phyloP scores from a whole-genome alignment of 2,113 vertebrate species.

The Micromys minutus region DNA sequence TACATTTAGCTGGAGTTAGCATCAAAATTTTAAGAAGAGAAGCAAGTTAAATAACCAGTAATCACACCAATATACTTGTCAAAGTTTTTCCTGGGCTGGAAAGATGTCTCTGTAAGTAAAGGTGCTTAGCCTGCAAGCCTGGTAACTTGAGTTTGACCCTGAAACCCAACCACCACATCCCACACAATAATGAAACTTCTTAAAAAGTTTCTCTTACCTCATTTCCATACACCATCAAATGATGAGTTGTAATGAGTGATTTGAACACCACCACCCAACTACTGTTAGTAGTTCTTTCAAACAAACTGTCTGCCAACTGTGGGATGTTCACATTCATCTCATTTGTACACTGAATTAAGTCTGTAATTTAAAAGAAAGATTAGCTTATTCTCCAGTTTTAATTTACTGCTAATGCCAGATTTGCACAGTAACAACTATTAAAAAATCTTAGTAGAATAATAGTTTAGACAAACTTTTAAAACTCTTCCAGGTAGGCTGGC shows the following conservation, averaged over 20 bases:
- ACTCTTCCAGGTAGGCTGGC: neutral
- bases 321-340: constrained; percentile 98
- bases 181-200: neutral
- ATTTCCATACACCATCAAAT: constrained; percentile 98
- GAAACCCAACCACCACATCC: neutral
- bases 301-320: constrained; percentile 97
- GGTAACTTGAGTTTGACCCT: neutral
- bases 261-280: constrained; percentile 99
- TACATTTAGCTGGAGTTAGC: neutral
- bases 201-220: constrained; percentile 89
- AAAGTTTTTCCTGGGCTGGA: neutral
- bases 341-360: constrained; percentile 97
- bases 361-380: constrained; percentile 84
- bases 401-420: constrained; percentile 45
- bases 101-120: neutral
- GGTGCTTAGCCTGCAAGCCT: neutral
- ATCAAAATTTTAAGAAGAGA: constrained; percentile 19
- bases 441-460: neutral
- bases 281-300: constrained; percentile 97
- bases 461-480: constrained; percentile 43
- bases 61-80: neutral
- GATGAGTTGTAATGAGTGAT: constrained; percentile 97
- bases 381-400: constrained; percentile 56
- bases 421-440: neutral
- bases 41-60: constrained; percentile 26